Percentiles rank a stretch among this genome's conserved stretches.
Conservation (phyloP, 2,888 invertebrate genomes). For the Resseliella maxima region DNA sequence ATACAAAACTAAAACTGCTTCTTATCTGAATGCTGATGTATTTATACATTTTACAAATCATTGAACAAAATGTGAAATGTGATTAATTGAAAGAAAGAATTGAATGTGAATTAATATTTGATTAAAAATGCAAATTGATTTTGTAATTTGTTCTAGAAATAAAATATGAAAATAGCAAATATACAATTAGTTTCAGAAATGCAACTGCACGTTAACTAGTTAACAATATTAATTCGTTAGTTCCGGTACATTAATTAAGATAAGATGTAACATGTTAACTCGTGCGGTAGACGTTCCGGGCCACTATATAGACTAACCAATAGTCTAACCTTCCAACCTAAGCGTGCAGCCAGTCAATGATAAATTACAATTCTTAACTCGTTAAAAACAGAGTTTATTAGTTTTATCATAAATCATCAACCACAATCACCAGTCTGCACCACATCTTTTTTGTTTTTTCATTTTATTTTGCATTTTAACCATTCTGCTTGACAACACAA, state of each 20-base stretch:
- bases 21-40: background rate
- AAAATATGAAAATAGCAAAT: background rate
- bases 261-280: background rate
- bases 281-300: no score
- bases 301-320: no score
- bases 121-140: background rate
- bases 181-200: no score
- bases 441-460: background rate
- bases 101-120: constrained; percentile 8
- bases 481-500: background rate
- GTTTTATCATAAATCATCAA: background rate
- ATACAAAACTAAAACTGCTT: no score
- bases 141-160: constrained; percentile 6
- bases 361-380: background rate
- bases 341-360: background rate
- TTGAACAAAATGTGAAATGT: constrained; percentile 17
- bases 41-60: constrained; percentile 26
- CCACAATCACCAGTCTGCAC: no score
- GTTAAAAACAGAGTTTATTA: background rate
- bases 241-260: background rate
- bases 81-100: constrained; percentile 23
- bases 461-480: background rate
- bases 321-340: background rate
- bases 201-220: background rate
- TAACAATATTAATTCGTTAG: background rate